A percentile compares a stretch with the other conserved stretches of the same genome.
Evolutionary conservation across 2,797 vertebrate species (phyloP).

Genomic region (Aythya fuligula): DNA sequence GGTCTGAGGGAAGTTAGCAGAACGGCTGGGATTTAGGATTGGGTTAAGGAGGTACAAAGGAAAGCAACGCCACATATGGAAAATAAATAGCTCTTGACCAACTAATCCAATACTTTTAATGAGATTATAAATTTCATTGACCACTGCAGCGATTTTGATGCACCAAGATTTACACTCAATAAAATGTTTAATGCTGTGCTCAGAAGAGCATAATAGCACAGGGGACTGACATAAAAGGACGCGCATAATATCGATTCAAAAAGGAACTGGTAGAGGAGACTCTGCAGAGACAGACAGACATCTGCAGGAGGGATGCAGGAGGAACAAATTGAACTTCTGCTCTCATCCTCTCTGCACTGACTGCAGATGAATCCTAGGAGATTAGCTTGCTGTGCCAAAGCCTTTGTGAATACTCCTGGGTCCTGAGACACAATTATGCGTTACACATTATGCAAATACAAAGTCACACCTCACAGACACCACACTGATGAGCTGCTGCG

Average conservation of each 20-base stretch:
- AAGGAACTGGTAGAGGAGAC: background rate
- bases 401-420: background rate
- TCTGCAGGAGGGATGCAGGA: background rate
- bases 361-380: background rate
- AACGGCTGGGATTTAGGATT: background rate
- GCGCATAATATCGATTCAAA: accelerated
- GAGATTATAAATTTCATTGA: background rate
- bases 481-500: background rate
- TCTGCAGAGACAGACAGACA: background rate
- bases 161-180: background rate
- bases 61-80: background rate
- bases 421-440: background rate
- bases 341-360: background rate
- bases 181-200: background rate
- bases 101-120: background rate
- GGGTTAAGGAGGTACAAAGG: background rate
- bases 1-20: background rate
- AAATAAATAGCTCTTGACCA: background rate
- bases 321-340: background rate
- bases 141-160: background rate
- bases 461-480: background rate
- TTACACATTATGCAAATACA: background rate
- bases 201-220: background rate
- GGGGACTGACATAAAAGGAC: background rate
- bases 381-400: background rate